Evolutionary conservation across 2,113 vertebrate species (phyloP).

Genomic region (Proteles cristata): DNA sequence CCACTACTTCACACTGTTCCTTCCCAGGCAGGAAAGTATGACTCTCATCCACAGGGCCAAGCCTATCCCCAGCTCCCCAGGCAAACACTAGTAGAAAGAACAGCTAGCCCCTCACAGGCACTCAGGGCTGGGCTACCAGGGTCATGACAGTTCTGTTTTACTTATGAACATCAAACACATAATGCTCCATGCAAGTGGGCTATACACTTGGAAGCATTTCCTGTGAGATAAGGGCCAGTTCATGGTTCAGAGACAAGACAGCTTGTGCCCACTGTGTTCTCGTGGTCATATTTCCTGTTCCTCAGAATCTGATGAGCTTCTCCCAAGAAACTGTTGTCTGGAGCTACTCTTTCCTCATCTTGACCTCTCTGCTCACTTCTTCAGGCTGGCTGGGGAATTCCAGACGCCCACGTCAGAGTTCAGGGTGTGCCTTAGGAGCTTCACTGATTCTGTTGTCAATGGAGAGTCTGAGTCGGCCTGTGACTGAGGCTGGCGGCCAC

Average conservation of each 20-base stretch:
- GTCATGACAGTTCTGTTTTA: neutral
- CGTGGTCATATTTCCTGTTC: neutral
- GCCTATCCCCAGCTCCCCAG: neutral
- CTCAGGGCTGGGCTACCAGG: neutral
- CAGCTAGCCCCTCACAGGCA: neutral
- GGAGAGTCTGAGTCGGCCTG: neutral
- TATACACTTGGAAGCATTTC: neutral
- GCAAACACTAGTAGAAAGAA: neutral
- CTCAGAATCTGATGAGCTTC: neutral
- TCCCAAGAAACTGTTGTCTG: neutral
- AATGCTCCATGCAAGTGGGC: neutral
- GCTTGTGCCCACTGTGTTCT: neutral
- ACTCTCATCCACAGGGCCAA: neutral
- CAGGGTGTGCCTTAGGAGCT: neutral
- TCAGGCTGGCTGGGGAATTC: neutral
- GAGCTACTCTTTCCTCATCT: neutral
- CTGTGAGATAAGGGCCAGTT: neutral
- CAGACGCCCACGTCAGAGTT: neutral
- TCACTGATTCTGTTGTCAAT: neutral
- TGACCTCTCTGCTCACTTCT: slow-evolving; percentile 21
- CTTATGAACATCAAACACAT: neutral
- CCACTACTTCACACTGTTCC: neutral
- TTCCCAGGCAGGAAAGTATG: neutral
- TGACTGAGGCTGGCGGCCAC: neutral
- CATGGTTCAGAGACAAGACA: neutral